phyloP scores from a whole-genome alignment of 2,888 invertebrate species.

The Cheilosia variabilis region DNA sequence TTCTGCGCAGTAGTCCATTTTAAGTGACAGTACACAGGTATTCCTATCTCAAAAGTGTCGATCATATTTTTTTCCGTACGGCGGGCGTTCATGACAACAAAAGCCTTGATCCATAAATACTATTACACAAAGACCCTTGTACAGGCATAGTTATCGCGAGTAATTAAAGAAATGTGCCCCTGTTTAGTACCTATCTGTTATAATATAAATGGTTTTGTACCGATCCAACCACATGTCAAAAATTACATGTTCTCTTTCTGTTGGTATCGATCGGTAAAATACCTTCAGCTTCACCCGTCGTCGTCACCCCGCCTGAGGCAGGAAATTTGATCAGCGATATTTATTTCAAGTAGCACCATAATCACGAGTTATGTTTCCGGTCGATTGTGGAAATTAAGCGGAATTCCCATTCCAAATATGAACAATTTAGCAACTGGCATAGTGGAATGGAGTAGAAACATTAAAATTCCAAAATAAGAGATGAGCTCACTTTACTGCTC shows the following conservation, averaged over 20 bases:
- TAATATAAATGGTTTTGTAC: conserved; percentile 34
- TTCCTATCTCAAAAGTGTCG: conserved; percentile 5
- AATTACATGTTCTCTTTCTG: conserved; percentile 26
- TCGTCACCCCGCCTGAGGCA: conserved; percentile 4
- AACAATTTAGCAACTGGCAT: conserved; percentile 23
- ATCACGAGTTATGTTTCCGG: conserved; percentile 49
- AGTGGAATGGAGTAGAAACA: conserved; percentile 27
- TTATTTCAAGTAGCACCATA: conserved; percentile 16
- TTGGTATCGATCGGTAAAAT: conserved; percentile 21
- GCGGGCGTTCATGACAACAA: conserved; percentile 24
- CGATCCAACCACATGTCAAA: conserved; percentile 55
- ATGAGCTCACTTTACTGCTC: conserved; percentile 62
- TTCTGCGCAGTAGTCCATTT: conserved; percentile 1
- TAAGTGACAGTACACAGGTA: not conserved
- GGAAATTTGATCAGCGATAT: conserved; percentile 15
- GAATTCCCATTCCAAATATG: conserved; percentile 23
- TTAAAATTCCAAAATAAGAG: conserved; percentile 62
- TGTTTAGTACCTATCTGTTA: not conserved
- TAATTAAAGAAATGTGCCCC: conserved; percentile 6
- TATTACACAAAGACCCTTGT: conserved; percentile 44
- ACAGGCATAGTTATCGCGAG: not conserved
- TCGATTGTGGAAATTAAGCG: conserved; percentile 21
- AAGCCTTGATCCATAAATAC: conserved; percentile 53
- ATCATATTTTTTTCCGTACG: conserved; percentile 20
- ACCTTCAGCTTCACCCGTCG: not conserved